phyloP scores from a whole-genome alignment of 2,797 vertebrate species.

The Lithobates sylvaticus region DNA sequence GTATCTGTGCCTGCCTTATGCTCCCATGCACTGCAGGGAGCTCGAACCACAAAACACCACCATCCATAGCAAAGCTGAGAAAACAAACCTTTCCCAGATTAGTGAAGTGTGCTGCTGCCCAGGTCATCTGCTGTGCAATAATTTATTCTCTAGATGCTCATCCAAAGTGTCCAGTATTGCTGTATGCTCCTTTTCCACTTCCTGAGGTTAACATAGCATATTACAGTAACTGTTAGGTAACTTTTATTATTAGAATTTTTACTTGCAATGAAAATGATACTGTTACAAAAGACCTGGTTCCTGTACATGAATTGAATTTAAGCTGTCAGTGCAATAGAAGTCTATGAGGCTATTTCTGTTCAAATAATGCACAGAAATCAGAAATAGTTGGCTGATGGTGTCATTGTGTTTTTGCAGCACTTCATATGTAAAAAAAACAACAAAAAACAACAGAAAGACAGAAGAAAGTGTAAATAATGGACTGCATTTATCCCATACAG shows the following conservation, averaged over 20 bases:
- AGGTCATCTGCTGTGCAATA: slow-evolving; percentile 67
- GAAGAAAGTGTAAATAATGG: too few species aligned
- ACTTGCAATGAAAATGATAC: not conserved
- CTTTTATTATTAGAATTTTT: not conserved
- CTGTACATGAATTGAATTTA: not conserved
- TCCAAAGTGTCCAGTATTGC: slow-evolving; percentile 41
- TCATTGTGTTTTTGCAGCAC: too few species aligned
- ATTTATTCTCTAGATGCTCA: slow-evolving; percentile 38
- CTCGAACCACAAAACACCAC: slow-evolving; percentile 68
- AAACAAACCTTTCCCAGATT: slow-evolving; percentile 80
- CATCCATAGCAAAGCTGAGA: slow-evolving; percentile 80
- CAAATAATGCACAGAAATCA: not conserved
- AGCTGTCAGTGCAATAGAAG: not conserved
- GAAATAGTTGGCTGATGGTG: not conserved
- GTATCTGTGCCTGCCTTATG: slow-evolving; percentile 72
- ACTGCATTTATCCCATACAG: too few species aligned
- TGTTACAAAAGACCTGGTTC: too few species aligned
- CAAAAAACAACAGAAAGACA: too few species aligned
- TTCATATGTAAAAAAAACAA: too few species aligned
- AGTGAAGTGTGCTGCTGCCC: slow-evolving; percentile 71
- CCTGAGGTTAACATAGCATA: slow-evolving; percentile 2
- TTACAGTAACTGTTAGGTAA: not conserved
- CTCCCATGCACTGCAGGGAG: slow-evolving; percentile 77
- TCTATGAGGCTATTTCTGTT: not conserved
- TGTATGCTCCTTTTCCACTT: slow-evolving; percentile 35